Evolutionary conservation across 2,888 invertebrate genomes (phyloP).

Genomic region (Cordylochernes scorpioides): DNA sequence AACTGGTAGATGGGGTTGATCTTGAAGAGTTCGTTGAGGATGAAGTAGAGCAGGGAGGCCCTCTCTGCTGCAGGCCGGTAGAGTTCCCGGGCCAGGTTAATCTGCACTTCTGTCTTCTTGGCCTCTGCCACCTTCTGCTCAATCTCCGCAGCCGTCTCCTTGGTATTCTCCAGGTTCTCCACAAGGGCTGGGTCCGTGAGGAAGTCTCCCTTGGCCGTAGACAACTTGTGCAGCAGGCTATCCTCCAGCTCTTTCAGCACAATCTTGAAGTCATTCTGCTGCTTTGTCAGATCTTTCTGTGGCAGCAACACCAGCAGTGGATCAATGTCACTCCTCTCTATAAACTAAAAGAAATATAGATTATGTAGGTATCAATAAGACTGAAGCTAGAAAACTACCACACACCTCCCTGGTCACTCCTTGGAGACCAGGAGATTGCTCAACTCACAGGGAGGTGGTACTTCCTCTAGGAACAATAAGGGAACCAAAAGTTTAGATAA

Average conservation of each 20-base stretch:
- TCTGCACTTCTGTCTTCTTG: conserved; percentile 63
- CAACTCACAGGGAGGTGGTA: too few relatives aligned
- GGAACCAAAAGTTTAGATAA: too few relatives aligned
- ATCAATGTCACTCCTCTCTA: too few relatives aligned
- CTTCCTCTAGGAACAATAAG: too few relatives aligned
- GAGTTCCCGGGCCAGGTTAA: conserved; percentile 72
- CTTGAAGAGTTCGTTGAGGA: conserved; percentile 74
- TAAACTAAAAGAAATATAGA: too few relatives aligned
- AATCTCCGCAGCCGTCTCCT: conserved; percentile 80
- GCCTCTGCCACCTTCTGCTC: conserved; percentile 75
- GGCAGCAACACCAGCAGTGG: too few relatives aligned
- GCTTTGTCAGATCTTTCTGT: conserved; percentile 74
- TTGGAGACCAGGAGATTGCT: too few relatives aligned
- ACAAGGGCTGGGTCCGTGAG: conserved; percentile 78
- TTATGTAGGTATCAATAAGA: too few relatives aligned
- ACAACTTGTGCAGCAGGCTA: conserved; percentile 59
- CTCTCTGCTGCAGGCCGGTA: conserved; percentile 73
- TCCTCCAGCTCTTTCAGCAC: conserved; percentile 75
- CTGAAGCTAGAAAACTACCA: too few relatives aligned
- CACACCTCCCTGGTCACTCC: too few relatives aligned
- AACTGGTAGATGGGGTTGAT: conserved; percentile 94
- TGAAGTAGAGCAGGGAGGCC: conserved; percentile 77
- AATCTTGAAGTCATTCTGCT: conserved; percentile 90
- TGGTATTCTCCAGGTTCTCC: conserved; percentile 83
- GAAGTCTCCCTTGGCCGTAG: conserved; percentile 76